A percentile compares a stretch with the other conserved stretches of the same genome.
phyloP scores from a whole-genome alignment of 2,797 vertebrate genomes.

The Acrocephalus scirpaceus region DNA sequence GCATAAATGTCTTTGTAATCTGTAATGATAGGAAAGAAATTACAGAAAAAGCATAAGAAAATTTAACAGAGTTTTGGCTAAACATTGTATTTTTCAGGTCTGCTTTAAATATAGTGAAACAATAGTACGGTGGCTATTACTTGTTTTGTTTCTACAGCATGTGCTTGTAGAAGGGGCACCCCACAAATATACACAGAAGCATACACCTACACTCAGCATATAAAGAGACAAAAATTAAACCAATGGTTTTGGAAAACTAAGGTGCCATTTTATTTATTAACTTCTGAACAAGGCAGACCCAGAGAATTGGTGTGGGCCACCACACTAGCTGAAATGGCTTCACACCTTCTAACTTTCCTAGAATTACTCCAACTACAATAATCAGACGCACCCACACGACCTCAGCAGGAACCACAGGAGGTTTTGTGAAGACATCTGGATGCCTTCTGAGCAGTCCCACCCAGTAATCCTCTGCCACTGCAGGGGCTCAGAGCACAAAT shows the following conservation, averaged over 20 bases:
- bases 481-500: background rate
- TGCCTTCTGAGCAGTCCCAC: background rate
- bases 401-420: background rate
- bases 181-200: background rate
- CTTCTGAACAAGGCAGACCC: background rate
- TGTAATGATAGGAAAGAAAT: slow-evolving; percentile 51
- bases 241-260: background rate
- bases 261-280: background rate
- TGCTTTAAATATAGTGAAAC: slow-evolving; percentile 36
- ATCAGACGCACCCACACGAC: accelerated
- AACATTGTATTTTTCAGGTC: slow-evolving; percentile 47
- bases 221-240: background rate
- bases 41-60: slow-evolving; percentile 47
- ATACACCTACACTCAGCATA: background rate
- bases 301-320: background rate
- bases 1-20: slow-evolving; percentile 71
- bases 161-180: background rate
- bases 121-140: background rate
- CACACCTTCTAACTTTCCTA: background rate
- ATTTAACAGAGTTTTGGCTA: slow-evolving; percentile 59
- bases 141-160: background rate
- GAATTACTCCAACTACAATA: background rate
- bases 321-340: background rate
- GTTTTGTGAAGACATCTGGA: background rate
- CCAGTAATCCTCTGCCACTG: background rate